Conservation (phyloP, 1,140 invertebrate genomes). For the Bombus difficillimus region DNA sequence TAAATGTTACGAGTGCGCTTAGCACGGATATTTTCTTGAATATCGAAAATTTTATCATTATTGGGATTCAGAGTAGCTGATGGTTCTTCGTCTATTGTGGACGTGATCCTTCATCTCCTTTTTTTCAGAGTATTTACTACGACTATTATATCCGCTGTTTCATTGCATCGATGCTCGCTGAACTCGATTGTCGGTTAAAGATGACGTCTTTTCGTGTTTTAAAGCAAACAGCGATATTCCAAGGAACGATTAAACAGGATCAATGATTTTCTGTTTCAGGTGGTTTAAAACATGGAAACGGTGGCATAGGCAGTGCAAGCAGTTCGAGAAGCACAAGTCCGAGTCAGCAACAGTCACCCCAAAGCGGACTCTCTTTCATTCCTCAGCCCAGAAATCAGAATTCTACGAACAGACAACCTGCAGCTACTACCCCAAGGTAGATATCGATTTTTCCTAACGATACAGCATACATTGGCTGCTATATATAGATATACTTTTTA, state of each 20-base stretch:
- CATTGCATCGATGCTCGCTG: not conserved
- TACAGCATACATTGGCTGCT: no score
- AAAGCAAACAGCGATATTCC: not conserved
- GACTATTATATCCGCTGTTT: not conserved
- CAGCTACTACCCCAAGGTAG: slow-evolving; percentile 75
- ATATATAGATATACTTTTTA: not conserved
- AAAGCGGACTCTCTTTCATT: slow-evolving; percentile 77
- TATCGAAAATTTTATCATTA: not conserved
- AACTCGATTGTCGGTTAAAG: not conserved
- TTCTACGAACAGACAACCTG: slow-evolving; percentile 71
- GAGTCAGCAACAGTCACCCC: slow-evolving; percentile 77
- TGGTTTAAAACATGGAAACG: slow-evolving; percentile 77
- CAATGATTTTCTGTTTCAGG: slow-evolving; percentile 60
- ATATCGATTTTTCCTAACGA: not conserved
- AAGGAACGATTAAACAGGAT: not conserved
- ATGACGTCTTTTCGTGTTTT: not conserved
- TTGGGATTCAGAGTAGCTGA: not conserved
- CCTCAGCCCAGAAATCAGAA: slow-evolving; percentile 78
- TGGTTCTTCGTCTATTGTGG: not conserved
- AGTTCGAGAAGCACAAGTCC: slow-evolving; percentile 81
- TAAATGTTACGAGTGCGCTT: slow-evolving; percentile 10
- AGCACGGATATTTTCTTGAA: not conserved
- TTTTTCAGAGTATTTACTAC: not conserved
- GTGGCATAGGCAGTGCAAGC: slow-evolving; percentile 78
- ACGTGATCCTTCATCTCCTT: not conserved